These are phyloP conservation scores for Notarius quadriscutis DNA, from an alignment of 2,113 vertebrate genomes.

Conservation along the genomic window DNA sequence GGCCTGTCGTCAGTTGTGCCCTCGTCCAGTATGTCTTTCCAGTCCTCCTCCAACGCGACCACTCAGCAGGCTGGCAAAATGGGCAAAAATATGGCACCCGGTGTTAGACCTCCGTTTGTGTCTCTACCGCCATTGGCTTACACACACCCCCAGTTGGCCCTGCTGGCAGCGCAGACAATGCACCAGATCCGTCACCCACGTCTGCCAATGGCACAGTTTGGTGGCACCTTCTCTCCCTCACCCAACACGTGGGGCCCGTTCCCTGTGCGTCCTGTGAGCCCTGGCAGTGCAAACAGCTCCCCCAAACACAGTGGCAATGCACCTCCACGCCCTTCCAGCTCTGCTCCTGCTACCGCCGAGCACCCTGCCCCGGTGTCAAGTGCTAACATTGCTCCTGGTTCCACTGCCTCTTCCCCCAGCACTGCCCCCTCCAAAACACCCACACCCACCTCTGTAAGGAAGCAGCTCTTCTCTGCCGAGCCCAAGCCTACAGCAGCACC, in stretches of 20 bases:
- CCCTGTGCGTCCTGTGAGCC: constrained; percentile 94
- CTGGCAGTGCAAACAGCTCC: constrained; percentile 91
- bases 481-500: constrained; percentile 75
- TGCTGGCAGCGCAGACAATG: constrained; percentile 97
- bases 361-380: constrained; percentile 23
- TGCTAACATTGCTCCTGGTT: constrained; percentile 61
- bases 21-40: constrained; percentile 83
- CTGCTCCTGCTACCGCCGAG: constrained; percentile 54
- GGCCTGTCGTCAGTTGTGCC: constrained; percentile 86
- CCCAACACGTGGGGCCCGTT: constrained; percentile 98
- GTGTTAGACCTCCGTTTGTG: constrained; percentile 92
- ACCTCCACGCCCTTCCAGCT: constrained; percentile 62
- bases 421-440: constrained; percentile 72
- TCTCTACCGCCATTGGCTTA: constrained; percentile 94
- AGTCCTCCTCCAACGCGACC: constrained; percentile 82
- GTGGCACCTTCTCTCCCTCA: constrained; percentile 92
- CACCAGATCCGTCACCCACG: constrained; percentile 98
- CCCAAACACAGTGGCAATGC: constrained; percentile 88
- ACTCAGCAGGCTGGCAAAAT: constrained; percentile 86
- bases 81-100: constrained; percentile 87
- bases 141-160: constrained; percentile 93
- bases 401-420: constrained; percentile 73
- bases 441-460: constrained; percentile 89
- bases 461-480: constrained; percentile 89
- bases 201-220: constrained; percentile 96